Evolutionary conservation across 2,797 vertebrate genomes (phyloP).

Genomic region (Natrix natrix): DNA sequence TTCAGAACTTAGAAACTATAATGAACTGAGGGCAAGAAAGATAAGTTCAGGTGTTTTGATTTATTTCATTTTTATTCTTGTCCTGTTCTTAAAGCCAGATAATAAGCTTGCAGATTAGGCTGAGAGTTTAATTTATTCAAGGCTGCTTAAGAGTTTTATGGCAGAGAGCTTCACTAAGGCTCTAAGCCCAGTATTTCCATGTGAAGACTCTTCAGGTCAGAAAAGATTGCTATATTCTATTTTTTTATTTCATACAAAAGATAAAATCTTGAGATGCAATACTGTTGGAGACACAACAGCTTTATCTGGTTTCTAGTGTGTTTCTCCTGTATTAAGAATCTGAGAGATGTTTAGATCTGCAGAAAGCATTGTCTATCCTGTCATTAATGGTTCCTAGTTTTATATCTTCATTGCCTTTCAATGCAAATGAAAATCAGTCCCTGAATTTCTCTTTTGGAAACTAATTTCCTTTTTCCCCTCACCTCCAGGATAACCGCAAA

Average conservation of each 20-base stretch:
- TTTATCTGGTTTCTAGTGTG: background rate
- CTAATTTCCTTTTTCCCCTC: background rate
- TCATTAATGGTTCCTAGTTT: background rate
- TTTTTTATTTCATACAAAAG: background rate
- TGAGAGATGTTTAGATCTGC: background rate
- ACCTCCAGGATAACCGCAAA: constrained; percentile 22
- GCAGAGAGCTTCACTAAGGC: background rate
- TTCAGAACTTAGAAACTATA: background rate
- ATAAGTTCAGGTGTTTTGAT: background rate
- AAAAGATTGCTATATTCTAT: background rate
- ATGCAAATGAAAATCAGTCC: accelerated
- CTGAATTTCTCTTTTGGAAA: background rate
- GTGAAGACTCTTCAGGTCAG: background rate
- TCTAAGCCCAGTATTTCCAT: background rate
- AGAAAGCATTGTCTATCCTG: background rate
- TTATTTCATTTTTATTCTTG: background rate
- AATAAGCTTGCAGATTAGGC: background rate
- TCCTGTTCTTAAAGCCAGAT: background rate
- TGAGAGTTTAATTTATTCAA: background rate
- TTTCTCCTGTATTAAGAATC: background rate
- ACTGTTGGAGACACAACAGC: background rate
- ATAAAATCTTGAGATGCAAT: background rate
- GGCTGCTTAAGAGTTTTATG: background rate
- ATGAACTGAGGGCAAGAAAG: background rate
- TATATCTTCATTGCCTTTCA: accelerated